These are phyloP conservation scores for Drosophila repletoides DNA, from an alignment of 1,140 invertebrate genomes.

Conservation along the genomic window DNA sequence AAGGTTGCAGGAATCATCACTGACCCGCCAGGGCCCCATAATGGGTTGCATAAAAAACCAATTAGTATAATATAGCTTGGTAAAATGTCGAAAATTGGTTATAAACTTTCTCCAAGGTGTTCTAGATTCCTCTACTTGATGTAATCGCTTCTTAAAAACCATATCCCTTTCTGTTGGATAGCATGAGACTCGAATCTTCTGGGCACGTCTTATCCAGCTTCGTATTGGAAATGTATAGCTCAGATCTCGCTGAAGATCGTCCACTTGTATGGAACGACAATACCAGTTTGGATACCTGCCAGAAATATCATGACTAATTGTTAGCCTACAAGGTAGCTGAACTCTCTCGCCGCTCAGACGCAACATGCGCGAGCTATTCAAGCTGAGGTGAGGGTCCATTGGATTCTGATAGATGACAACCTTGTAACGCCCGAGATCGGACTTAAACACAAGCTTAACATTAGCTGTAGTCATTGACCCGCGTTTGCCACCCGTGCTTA, in stretches of 20 bases:
- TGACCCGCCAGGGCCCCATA: conserved; percentile 21
- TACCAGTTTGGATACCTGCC: conserved; percentile 30
- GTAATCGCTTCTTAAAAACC: neutral
- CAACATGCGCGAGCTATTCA: conserved; percentile 15
- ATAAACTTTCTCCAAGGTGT: neutral
- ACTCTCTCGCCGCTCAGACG: conserved; percentile 17
- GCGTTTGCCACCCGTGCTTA: conserved; percentile 7
- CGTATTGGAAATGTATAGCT: conserved; percentile 24
- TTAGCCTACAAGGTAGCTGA: conserved; percentile 22
- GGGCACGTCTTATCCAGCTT: neutral
- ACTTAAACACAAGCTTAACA: conserved; percentile 17
- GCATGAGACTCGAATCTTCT: conserved; percentile 13
- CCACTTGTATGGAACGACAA: conserved; percentile 22
- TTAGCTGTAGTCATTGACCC: conserved; percentile 10
- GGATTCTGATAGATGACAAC: conserved; percentile 24
- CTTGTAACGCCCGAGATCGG: conserved; percentile 26
- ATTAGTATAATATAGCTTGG: conserved; percentile 2
- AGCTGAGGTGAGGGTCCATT: neutral
- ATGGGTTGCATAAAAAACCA: conserved; percentile 33
- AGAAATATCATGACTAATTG: conserved; percentile 17
- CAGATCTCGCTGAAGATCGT: conserved; percentile 8
- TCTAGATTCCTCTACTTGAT: too few species aligned
- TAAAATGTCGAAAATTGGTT: neutral
- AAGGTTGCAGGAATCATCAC: neutral
- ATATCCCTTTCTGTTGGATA: neutral